Base-by-base conservation (phyloP, 1,140 invertebrate species). In the Bombus soroeensis region DNA sequence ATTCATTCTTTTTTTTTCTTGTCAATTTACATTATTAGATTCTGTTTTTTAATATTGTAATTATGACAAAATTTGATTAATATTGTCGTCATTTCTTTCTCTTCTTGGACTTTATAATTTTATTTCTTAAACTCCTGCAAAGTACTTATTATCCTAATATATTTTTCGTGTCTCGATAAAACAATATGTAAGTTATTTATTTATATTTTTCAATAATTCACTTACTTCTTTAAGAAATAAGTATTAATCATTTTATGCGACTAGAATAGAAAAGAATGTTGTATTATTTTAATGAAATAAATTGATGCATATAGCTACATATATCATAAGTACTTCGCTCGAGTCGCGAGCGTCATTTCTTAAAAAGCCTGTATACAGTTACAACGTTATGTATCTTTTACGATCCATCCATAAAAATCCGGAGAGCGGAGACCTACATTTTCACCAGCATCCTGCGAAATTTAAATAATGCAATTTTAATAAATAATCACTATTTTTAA, bases 391-490 rank as follows among this genome's bases (percentile, higher is more conserved):
- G 18, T 39, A 18, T 32, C 34, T 41, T 59, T 59, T 41, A 74
- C 25, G 39, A 25, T 32, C 12, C 22, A 5, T 12, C 53, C 41
- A 34, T 74, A 82, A 82, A 74, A 74, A 28, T 22, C 53, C 8
- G n/a, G 53, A 43, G 37, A 28, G 28, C 22, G 39, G 57, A 43
- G 41, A 43, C 71, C 80, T 82, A 81, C 39, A 64, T 74, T 74
- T 77, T 41, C 75, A 43, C 47, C n/a, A 66, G 25, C 41, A 66
- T 37, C 22, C 25, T 32, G 28, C 22, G 5, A 41, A 66, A 75
- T 25, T 66, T 15, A 28, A 43, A 62, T 43, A 75, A 82, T 64
- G 32, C 39, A 62, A 74, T 75, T 37, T 72, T 72, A 82, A 74
- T 82, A 82, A 82, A 53, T n/a, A 13, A 81, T 53, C 6, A 2